Conservation (phyloP, 2,888 invertebrate species). For the Chalcosyrphus nemorum region DNA sequence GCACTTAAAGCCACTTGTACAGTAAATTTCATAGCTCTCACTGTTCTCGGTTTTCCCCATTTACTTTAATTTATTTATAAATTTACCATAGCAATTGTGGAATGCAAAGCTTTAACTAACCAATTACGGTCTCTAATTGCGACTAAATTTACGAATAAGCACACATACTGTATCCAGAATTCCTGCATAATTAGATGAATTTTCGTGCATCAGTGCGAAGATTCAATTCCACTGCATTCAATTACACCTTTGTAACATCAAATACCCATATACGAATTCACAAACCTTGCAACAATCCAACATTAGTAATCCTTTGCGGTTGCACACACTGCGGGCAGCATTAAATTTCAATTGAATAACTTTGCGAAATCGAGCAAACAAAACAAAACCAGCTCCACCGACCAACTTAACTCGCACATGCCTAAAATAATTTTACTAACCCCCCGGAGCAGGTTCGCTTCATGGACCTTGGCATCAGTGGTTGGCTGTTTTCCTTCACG, state of each 20-base stretch:
- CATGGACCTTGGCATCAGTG: slow-evolving; percentile 21
- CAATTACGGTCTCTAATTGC: not conserved
- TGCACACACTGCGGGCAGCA: slow-evolving; percentile 40
- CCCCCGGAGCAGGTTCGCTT: slow-evolving; percentile 13
- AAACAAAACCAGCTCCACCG: slow-evolving; percentile 30
- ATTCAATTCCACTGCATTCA: slow-evolving; percentile 22
- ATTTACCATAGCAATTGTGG: no score
- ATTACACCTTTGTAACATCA: slow-evolving; percentile 1
- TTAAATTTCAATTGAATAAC: slow-evolving; percentile 37
- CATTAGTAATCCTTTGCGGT: slow-evolving; percentile 32
- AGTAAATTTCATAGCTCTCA: no score
- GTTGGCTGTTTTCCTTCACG: not conserved
- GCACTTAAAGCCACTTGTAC: no score
- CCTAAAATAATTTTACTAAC: slow-evolving; percentile 26
- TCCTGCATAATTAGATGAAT: slow-evolving; percentile 10
- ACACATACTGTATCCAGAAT: not conserved
- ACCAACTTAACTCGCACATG: slow-evolving; percentile 36
- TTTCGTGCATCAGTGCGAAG: not conserved
- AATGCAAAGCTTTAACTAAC: not conserved
- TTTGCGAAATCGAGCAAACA: slow-evolving; percentile 28
- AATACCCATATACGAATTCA: slow-evolving; percentile 1
- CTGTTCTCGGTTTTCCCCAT: no score
- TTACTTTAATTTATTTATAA: no score
- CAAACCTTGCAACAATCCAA: slow-evolving; percentile 29
- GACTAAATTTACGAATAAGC: not conserved